A percentile compares a stretch with the other conserved stretches of the same genome.
These are phyloP conservation scores for Oncorhynchus gorbuscha DNA, from an alignment of 2,113 vertebrate species.

Conservation along the genomic window DNA sequence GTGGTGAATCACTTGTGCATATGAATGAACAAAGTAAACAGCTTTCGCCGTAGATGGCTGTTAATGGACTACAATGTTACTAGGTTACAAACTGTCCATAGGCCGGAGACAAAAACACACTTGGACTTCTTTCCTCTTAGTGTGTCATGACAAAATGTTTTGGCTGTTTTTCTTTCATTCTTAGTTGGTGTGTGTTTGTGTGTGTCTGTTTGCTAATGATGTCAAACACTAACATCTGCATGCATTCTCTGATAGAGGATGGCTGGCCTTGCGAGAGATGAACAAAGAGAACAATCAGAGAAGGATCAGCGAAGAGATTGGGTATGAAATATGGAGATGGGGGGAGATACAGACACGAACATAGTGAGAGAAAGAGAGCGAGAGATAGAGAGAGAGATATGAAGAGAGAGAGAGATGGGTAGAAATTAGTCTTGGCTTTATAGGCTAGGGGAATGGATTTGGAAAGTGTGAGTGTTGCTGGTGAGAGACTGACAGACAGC, in stretches of 20 bases:
- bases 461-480: not conserved
- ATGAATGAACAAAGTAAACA: conserved; percentile 31
- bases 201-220: not conserved
- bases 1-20: conserved; percentile 14
- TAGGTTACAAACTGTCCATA: too few species aligned
- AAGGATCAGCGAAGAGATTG: not conserved
- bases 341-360: not conserved
- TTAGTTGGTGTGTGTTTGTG: conserved; percentile 1
- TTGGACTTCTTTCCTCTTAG: not conserved
- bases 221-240: too few species aligned
- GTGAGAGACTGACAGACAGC: conserved; percentile 13
- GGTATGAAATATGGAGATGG: not conserved
- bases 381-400: not conserved
- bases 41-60: conserved; percentile 22
- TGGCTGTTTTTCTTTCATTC: not conserved
- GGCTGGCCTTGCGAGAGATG: too few species aligned
- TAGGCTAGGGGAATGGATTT: not conserved
- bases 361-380: not conserved
- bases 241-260: too few species aligned
- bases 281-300: conserved; percentile 22
- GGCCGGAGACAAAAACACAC: too few species aligned
- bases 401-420: not conserved
- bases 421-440: not conserved
- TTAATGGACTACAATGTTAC: not conserved
- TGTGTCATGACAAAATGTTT: too few species aligned